Base-by-base conservation (phyloP, 2,888 invertebrate species). In the Eutolmus rufibarbis region DNA sequence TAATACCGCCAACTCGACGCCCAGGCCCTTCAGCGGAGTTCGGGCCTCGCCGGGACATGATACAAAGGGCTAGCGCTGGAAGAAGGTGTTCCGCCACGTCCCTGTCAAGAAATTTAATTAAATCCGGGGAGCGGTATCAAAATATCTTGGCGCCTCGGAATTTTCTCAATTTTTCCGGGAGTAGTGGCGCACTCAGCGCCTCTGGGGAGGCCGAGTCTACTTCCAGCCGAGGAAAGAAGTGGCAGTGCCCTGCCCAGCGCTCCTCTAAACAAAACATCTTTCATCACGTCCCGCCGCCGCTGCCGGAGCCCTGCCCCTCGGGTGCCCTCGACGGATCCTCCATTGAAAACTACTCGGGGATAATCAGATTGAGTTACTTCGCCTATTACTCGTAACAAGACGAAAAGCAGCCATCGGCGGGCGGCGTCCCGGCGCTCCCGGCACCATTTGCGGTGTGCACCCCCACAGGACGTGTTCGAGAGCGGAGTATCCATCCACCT, bases 51-150 rank as follows among this genome's bases (percentile, higher is more conserved):
- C n/a, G 74, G n/a, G 76, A 86, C 86, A 76, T 51, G 74, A 76
- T 74, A 86, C 51, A 86, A 86, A 86, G 16, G 86, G 86, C 23
- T 76, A 86, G 23, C 74, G 51, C 23, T 86, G 16, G 34, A 85
- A 86, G 43, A 86, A 86, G 76, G 76, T 86, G 51, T 74, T 86
- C 76, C 31, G 86, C 51, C 86, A 86, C 86, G 51, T 86, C 74
- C 40, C 86, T 86, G 76, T 86, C 76, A 86, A 86, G 74, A 86
- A 86, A 86, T 86, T 86, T 86, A 86, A 86, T 86, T 86, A 86
- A 86, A 86, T 86, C 86, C 46, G 14, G 46, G 19, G 74, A 86
- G 31, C 14, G 74, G 46, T 86, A 86, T 86, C 86, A 76, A 86
- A 74, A 86, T 76, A 86, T 74, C 86, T 86, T 28, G 43, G 19